Evolutionary conservation across 2,113 vertebrate species (phyloP).

Genomic region (Octodon degus): DNA sequence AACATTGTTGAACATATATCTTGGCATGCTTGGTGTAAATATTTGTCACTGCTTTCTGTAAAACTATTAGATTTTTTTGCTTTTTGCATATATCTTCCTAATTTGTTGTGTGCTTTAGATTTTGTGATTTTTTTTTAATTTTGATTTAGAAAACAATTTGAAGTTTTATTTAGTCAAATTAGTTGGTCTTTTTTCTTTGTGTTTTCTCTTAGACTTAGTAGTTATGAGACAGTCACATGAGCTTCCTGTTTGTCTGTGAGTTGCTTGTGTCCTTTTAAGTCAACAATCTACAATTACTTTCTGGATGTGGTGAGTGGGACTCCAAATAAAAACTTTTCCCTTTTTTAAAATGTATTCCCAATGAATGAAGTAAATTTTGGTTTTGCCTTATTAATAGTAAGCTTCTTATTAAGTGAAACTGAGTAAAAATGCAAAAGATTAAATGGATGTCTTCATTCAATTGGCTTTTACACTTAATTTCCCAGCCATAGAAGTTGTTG

Average conservation of each 20-base stretch:
- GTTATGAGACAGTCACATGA: background rate
- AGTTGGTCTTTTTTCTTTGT: background rate
- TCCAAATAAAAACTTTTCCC: background rate
- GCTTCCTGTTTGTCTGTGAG: background rate
- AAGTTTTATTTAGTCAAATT: slow-evolving; percentile 15
- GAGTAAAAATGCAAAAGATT: background rate
- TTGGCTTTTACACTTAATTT: slow-evolving; percentile 49
- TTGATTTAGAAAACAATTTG: background rate
- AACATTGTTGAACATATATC: slow-evolving; percentile 17
- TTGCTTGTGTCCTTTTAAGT: slow-evolving; percentile 35
- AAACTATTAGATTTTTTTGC: slow-evolving; percentile 8
- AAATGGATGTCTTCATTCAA: slow-evolving; percentile 5
- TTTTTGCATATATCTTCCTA: background rate
- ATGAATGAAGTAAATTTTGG: slow-evolving; percentile 21
- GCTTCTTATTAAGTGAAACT: slow-evolving; percentile 57
- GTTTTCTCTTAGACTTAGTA: slow-evolving; percentile 4
- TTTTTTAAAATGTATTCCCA: slow-evolving; percentile 37
- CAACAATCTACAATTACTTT: background rate
- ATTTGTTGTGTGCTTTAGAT: slow-evolving; percentile 56
- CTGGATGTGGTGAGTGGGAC: background rate
- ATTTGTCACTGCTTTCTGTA: slow-evolving; percentile 52
- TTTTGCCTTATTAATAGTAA: slow-evolving; percentile 27
- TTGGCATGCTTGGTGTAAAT: slow-evolving; percentile 39
- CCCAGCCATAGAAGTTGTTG: background rate
- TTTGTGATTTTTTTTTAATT: background rate